These are phyloP conservation scores for Thera britannica DNA, from an alignment of 2,888 invertebrate species.

Conservation along the genomic window DNA sequence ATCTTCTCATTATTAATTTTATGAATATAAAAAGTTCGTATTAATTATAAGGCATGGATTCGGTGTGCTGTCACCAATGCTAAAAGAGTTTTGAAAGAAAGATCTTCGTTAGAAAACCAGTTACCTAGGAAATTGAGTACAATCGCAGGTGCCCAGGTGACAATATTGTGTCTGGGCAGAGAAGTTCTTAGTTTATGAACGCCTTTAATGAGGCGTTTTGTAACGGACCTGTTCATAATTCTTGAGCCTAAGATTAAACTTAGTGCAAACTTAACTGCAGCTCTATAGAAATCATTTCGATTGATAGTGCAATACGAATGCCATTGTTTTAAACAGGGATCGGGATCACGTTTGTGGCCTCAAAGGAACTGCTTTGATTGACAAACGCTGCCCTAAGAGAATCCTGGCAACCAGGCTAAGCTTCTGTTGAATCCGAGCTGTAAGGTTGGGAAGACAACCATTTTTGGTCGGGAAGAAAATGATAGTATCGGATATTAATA, in stretches of 20 bases:
- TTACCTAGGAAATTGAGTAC: neutral
- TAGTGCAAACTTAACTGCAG: neutral
- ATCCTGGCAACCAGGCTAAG: neutral
- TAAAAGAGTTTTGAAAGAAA: too few relatives aligned
- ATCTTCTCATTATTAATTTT: neutral
- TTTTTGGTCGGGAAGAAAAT: neutral
- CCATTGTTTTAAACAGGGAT: slow-evolving; percentile 3
- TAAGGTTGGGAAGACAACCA: slow-evolving; percentile 2
- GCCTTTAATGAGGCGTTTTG: neutral
- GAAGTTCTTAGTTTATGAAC: neutral
- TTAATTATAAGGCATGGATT: neutral
- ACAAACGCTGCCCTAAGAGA: slow-evolving; percentile 1
- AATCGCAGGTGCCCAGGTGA: too few relatives aligned
- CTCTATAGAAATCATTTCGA: neutral
- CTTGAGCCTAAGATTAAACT: neutral
- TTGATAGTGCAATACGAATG: neutral
- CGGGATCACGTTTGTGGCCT: neutral
- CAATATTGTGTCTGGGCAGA: neutral
- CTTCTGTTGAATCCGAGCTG: slow-evolving; percentile 5
- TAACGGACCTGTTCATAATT: neutral
- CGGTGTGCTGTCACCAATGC: neutral
- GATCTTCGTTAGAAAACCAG: too few relatives aligned
- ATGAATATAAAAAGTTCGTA: slow-evolving; percentile 1
- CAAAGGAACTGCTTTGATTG: neutral
- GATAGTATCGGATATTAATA: neutral